phyloP scores from a whole-genome alignment of 2,113 vertebrate species.

The Pollachius pollachius region DNA sequence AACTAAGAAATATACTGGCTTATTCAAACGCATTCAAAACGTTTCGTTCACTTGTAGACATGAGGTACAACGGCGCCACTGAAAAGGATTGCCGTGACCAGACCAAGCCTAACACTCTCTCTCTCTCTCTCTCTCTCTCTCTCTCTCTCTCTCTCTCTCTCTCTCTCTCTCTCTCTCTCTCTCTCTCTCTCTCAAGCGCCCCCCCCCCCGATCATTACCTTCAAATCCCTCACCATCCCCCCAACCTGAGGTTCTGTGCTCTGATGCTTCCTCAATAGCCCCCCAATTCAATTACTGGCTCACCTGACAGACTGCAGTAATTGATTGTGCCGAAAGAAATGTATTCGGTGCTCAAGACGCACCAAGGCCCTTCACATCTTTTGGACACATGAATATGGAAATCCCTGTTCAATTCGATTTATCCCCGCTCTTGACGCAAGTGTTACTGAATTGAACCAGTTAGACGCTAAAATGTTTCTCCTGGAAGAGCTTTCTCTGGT shows the following conservation, averaged over 20 bases:
- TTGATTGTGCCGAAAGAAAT: conserved; percentile 50
- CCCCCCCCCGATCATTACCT: neutral
- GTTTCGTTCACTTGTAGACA: too few relatives aligned
- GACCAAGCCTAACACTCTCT: too few relatives aligned
- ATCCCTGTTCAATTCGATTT: conserved; percentile 57
- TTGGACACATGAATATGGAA: conserved; percentile 56
- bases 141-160: too few relatives aligned
- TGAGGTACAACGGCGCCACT: too few relatives aligned
- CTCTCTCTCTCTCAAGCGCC: too few relatives aligned
- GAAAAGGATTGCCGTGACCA: too few relatives aligned
- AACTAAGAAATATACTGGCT: too few relatives aligned
- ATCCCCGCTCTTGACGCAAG: conserved; percentile 51
- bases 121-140: too few relatives aligned
- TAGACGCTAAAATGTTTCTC: conserved; percentile 48
- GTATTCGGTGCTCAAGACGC: conserved; percentile 38
- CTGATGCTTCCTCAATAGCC: conserved; percentile 10
- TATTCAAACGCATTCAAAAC: too few relatives aligned
- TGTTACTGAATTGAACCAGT: conserved; percentile 25
- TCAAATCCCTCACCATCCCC: conserved; percentile 7
- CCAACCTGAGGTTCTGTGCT: neutral
- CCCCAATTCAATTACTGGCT: conserved; percentile 46
- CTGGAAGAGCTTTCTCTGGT: conserved; percentile 30
- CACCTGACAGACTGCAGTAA: conserved; percentile 56
- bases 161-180: too few relatives aligned
- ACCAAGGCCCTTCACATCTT: conserved; percentile 42